Base-by-base conservation (phyloP, 2,797 vertebrate species). In the Eupleurogrammus muticus region DNA sequence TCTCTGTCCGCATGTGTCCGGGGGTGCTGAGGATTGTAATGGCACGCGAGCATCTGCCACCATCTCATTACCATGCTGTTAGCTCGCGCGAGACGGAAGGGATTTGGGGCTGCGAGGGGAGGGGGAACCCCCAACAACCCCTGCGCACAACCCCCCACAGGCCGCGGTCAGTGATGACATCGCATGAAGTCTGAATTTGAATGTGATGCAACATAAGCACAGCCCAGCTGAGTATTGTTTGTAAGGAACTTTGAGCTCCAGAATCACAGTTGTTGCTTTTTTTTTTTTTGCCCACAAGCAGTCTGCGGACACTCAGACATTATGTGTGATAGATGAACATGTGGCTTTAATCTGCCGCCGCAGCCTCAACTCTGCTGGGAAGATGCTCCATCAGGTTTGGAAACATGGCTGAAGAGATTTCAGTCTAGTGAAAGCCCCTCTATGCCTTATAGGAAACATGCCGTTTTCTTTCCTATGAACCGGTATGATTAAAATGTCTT, bases 31-130 rank as follows among this genome's bases (percentile, higher is more conserved):
- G 81, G 73, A 84, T 97, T 97, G 96, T 98, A 95, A 96, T 97
- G 96, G 96, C 97, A 97, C 94, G 94, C 92, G 96, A 97, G 95
- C 96, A 98, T 97, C 97, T 97, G 97, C 94, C 90, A 91, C 94
- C 91, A 77, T 81, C 80, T 95, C 94, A 97, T 96, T 96, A 95
- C 82, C 94, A 94, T 94, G 94, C 95, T 96, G 95, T 96, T 94
- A 94, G 93, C 94, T 95, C 94, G 87, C 89, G 89, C 70, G 87
- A 90, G 77, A 77, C 77, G 49, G 84, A 82, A 82, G 53, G 74
- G 77, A 77, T 80, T 75, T 78, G 50, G 6, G 68, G 61, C 40
- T 61, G 40, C 38, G 42, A 47, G 38, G 44, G 40, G 35, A 53
- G 50, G 54, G 61, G 56, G 61, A 60, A 47, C 58, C 16, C 9